Evolutionary conservation across 2,888 invertebrate genomes (phyloP).

Genomic region (Caenorhabditis virilis): DNA sequence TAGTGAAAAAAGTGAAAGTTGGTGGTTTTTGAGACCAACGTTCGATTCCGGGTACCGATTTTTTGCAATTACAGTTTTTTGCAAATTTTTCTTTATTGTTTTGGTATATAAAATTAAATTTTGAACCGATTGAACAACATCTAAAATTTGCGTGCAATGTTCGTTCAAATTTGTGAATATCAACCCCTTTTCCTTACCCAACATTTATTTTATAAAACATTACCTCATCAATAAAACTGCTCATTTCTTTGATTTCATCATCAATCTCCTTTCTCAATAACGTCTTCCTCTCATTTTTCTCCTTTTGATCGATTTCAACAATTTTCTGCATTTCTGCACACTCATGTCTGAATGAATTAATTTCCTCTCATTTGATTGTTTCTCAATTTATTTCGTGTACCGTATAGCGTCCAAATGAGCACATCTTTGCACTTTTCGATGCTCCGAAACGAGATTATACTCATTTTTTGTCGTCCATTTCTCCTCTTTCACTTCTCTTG

Average conservation of each 20-base stretch:
- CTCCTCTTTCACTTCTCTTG: conserved; percentile 28
- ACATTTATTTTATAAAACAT: not conserved
- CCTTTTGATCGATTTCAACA: conserved; percentile 3
- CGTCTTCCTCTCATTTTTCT: conserved; percentile 9
- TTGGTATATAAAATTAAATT: too few relatives aligned
- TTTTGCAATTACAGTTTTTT: too few relatives aligned
- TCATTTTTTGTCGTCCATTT: conserved; percentile 31
- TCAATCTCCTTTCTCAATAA: conserved; percentile 11
- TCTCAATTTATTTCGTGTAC: too few relatives aligned
- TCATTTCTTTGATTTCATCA: conserved; percentile 13
- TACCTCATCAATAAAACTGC: conserved; percentile 7
- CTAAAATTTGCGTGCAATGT: too few relatives aligned
- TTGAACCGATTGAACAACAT: too few relatives aligned
- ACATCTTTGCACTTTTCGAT: conserved; percentile 18
- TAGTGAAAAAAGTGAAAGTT: too few relatives aligned
- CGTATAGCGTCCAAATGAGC: conserved; percentile 16
- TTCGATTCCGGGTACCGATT: too few relatives aligned
- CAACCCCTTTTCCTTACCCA: too few relatives aligned
- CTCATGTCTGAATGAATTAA: conserved; percentile 29
- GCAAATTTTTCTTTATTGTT: too few relatives aligned
- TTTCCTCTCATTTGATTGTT: too few relatives aligned
- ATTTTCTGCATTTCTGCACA: conserved; percentile 13
- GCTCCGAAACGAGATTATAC: conserved; percentile 19
- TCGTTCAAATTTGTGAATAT: too few relatives aligned
- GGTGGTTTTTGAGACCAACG: too few relatives aligned